Evolutionary conservation across 2,888 invertebrate genomes (phyloP).

Genomic region (Ischnus inquisitorius): DNA sequence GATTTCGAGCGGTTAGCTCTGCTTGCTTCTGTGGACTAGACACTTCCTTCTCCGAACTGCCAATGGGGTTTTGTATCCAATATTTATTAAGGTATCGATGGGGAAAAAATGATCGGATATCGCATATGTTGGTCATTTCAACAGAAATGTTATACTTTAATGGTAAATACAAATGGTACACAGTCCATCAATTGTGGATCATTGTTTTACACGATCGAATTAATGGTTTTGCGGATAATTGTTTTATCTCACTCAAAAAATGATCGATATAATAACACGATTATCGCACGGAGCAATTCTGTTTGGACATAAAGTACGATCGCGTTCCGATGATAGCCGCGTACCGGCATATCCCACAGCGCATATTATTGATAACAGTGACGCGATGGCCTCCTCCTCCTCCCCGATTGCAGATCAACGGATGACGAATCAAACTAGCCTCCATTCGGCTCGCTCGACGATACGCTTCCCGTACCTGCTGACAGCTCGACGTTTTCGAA

Average conservation of each 20-base stretch:
- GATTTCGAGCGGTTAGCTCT: not conserved
- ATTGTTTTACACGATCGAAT: not conserved
- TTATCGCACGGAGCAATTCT: slow-evolving; percentile 24
- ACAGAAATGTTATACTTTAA: not conserved
- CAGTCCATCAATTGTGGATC: not conserved
- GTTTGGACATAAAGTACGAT: slow-evolving; percentile 35
- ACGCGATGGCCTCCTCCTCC: slow-evolving; percentile 14
- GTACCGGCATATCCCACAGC: slow-evolving; percentile 50
- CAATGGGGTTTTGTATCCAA: not conserved
- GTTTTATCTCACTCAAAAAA: not conserved
- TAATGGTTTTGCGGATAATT: not conserved
- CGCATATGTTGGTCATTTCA: not conserved
- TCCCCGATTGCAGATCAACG: slow-evolving; percentile 57
- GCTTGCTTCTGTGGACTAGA: not conserved
- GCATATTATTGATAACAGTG: slow-evolving; percentile 62
- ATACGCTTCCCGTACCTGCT: slow-evolving; percentile 30
- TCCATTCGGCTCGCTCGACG: slow-evolving; percentile 32
- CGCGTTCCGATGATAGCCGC: slow-evolving; percentile 37
- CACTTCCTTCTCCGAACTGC: not conserved
- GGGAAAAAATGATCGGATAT: not conserved
- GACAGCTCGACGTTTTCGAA: slow-evolving; percentile 62
- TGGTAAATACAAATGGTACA: not conserved
- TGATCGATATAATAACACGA: not conserved
- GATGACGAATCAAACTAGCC: slow-evolving; percentile 63
- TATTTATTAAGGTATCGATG: not conserved